Evolutionary conservation across 2,888 invertebrate species (phyloP), one percentile per base, ranked within the genome.

Genomic region (Saturnia japonica): DNA sequence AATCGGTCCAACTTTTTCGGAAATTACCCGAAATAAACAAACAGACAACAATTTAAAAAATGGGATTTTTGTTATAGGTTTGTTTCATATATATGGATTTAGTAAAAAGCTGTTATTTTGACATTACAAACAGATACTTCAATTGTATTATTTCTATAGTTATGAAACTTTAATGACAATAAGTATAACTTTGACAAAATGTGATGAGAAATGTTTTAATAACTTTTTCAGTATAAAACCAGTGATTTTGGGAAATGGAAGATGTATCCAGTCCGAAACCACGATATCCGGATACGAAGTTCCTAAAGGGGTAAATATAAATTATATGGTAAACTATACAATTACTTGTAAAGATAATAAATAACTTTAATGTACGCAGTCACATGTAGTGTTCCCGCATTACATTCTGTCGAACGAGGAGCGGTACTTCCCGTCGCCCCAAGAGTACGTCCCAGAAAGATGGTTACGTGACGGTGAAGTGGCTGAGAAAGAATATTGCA

Each of bases 321-420:
- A 40, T 64, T 40, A 40, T n/a, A 22, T 4, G 14, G 0, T 51
- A 51, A 57, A 42, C 12, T 22, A 42, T 12, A 3, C 68, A 16
- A 34, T 57, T 4, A 25, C 12, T 11, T 19, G 9, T 43, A 16
- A 25, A 25, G 19, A 64, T 68, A 40, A 71, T n/a, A 6, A 68
- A 60, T 64, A 67, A 71, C 0, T 28, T 12, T 57, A 25, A 25
- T 57, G 14, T 57, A 25, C 25, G 25, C 92, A 97, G 97, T 96
- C 97, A 0, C 96, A 97, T 87, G 95, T 97, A 51, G 96, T 97
- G 76, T 96, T 97, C 81, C 97, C 97, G 70, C 97, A 97, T 87
- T 95, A 97, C 87, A 95, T 97, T 34, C 95, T 97, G 76, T 96
- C 97, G 70, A 96, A 97, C 85, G 95, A 95, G 79, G 95, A 95